Percentiles rank a stretch among this genome's conserved stretches.
Conservation (phyloP, 2,797 vertebrate species). For the Leptoclinus maculatus region DNA sequence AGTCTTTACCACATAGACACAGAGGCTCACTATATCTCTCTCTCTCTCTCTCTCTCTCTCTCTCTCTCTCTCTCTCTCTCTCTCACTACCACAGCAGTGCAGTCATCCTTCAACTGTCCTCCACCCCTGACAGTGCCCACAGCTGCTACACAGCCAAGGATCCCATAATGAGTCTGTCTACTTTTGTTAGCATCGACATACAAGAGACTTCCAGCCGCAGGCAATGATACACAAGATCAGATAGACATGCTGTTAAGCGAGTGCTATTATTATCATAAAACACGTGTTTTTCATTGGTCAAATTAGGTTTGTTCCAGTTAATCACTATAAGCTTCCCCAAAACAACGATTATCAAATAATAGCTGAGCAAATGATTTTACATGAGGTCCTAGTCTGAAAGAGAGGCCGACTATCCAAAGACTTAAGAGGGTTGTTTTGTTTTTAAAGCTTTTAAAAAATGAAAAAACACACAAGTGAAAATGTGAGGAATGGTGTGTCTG, state of each 20-base stretch:
- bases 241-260: constrained; percentile 4
- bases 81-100: constrained; percentile 32
- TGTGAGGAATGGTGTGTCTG: not conserved
- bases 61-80: constrained; percentile 4
- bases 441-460: not conserved
- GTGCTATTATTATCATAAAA: not conserved
- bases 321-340: not conserved
- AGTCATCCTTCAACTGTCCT: constrained; percentile 64
- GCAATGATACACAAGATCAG: constrained; percentile 4
- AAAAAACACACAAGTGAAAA: too few relatives aligned
- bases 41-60: not conserved
- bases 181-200: constrained; percentile 36
- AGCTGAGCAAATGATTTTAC: not conserved
- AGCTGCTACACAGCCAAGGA: constrained; percentile 48
- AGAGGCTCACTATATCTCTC: constrained; percentile 5
- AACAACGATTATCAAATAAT: not conserved
- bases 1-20: constrained; percentile 26
- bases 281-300: not conserved
- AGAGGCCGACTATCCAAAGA: not conserved
- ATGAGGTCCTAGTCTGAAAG: not conserved
- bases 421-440: too few relatives aligned
- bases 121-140: constrained; percentile 52
- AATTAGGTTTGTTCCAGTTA: not conserved
- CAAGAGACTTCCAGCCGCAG: constrained; percentile 4
- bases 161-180: constrained; percentile 50